Base-by-base conservation (phyloP, 2,113 vertebrate genomes). In the Catharus minimus region DNA sequence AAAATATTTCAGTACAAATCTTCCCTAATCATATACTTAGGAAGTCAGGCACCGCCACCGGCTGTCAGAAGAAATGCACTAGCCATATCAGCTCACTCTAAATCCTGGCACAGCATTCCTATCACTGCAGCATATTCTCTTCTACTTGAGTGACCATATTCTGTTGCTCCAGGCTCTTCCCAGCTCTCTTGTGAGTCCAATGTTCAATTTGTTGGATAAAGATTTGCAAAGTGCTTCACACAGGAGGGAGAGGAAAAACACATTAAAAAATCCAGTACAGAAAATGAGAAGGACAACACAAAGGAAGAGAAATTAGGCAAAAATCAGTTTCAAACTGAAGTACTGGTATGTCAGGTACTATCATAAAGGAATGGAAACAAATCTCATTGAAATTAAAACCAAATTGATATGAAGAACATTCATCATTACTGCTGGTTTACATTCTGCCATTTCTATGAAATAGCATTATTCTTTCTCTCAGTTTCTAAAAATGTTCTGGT, bases 91-190 rank as follows among this genome's bases (percentile, higher is more conserved):
- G 4, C 12, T 39, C 10, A 44, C 22, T 85, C 28, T 32, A 50
- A 67, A 55, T 44, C 4, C 38, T 36, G 24, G 10, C 18, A 53
- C 16, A 6, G 15, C 8, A 3, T 56, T 86, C 58, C 15, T 52
- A 11, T 17, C 0, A 0, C 16, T 62, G 22, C 24, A 38, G 17
- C 19, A 21, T 58, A 73, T 30, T 71, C 10, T 6, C 15, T 77
- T 89, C n/a, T 43, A 53, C 33, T 75, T 66, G 18, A 75, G 14
- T 23, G 38, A 49, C 43, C 14, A 17, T 49, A 60, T 52, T 60
- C 57, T 57, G 7, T 49, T 90, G 26, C 36, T 82, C 27, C 27
- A 27, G 71, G 61, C 41, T 52, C 13, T 85, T 55, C 18, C 33
- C 24, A 72, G 44, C 5, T 77, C 36, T 74, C 49, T 74, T 57